These are phyloP conservation scores for Cactoblastis cactorum DNA, from an alignment of 2,888 invertebrate species.

Conservation along the genomic window DNA sequence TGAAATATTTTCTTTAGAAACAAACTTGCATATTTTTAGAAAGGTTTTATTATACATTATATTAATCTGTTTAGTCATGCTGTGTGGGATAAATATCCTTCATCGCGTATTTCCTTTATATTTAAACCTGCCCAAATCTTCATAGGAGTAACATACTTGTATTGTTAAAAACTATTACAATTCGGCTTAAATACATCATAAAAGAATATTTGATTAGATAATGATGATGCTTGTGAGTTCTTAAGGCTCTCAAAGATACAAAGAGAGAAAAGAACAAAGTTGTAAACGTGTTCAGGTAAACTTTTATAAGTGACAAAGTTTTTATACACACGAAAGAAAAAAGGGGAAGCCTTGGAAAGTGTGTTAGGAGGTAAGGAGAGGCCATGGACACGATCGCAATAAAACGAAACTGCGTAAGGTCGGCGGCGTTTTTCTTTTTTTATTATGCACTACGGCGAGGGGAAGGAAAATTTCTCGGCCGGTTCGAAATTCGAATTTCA, in stretches of 20 bases:
- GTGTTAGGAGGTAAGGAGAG: conserved; percentile 76
- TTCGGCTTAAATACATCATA: too few species aligned
- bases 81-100: too few species aligned
- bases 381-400: conserved; percentile 70
- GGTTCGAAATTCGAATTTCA: not conserved
- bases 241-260: not conserved
- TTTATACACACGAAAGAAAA: conserved; percentile 49
- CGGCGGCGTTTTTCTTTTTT: conserved; percentile 56
- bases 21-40: too few species aligned
- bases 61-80: too few species aligned
- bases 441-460: conserved; percentile 41
- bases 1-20: not conserved
- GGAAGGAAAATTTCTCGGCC: conserved; percentile 43
- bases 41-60: too few species aligned
- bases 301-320: conserved; percentile 20
- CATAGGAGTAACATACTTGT: too few species aligned
- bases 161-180: too few species aligned
- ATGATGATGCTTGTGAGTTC: too few species aligned
- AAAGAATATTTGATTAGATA: too few species aligned
- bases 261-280: conserved; percentile 15
- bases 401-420: conserved; percentile 73
- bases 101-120: too few species aligned
- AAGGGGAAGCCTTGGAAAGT: conserved; percentile 54
- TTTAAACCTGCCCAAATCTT: too few species aligned
- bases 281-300: conserved; percentile 17